Evolutionary conservation across 2,113 vertebrate species (phyloP).

Genomic region (Shinisaurus crocodilurus): DNA sequence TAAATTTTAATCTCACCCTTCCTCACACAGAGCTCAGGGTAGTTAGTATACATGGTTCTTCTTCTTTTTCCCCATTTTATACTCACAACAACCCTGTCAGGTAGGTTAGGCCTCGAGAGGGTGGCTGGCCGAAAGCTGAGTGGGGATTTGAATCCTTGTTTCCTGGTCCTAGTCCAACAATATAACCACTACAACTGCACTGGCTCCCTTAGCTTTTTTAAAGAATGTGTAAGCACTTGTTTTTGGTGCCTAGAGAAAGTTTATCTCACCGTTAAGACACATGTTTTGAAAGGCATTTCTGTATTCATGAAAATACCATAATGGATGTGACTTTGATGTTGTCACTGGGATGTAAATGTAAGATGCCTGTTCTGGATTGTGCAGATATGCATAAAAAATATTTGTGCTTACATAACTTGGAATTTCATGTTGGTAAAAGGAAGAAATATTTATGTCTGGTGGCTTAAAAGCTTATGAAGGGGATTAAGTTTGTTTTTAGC

Average conservation of each 20-base stretch:
- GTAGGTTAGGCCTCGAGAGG: neutral
- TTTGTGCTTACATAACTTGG: slow-evolving; percentile 37
- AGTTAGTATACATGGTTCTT: too few species aligned
- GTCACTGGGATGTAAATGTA: slow-evolving; percentile 4
- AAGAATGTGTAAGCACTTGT: neutral
- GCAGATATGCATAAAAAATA: neutral
- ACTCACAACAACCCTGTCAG: too few species aligned
- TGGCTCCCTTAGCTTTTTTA: neutral
- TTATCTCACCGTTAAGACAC: neutral
- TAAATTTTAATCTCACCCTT: neutral
- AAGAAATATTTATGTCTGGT: slow-evolving; percentile 29
- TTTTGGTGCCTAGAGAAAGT: neutral
- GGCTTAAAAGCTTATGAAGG: slow-evolving; percentile 44
- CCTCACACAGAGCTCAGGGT: neutral
- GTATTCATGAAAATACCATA: neutral
- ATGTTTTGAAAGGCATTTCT: neutral
- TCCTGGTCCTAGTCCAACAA: neutral
- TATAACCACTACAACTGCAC: neutral
- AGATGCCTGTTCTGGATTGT: neutral
- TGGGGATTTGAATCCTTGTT: neutral
- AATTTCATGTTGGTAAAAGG: slow-evolving; percentile 37
- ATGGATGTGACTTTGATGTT: neutral
- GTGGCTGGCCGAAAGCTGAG: neutral
- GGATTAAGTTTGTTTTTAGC: slow-evolving; percentile 57
- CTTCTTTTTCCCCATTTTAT: too few species aligned